phyloP scores from a whole-genome alignment of 2,113 vertebrate genomes.

The Falcunculus frontatus region DNA sequence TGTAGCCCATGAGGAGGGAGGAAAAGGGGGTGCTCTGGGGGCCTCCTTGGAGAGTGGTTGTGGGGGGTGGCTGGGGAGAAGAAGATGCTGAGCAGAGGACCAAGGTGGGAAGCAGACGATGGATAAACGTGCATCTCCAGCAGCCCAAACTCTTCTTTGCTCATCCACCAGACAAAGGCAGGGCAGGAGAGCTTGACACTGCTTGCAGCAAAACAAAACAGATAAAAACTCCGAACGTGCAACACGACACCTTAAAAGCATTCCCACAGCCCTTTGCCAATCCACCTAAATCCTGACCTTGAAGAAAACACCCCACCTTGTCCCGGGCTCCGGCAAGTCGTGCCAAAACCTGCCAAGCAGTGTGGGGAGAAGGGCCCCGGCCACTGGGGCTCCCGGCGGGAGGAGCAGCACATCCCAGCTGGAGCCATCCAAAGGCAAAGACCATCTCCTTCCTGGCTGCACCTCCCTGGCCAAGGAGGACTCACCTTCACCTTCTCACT shows the following conservation, averaged over 20 bases:
- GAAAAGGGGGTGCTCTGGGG: neutral
- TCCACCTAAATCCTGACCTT: conserved; percentile 21
- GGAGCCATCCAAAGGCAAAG: neutral
- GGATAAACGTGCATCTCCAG: accelerated
- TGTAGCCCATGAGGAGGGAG: neutral
- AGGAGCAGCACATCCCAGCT: neutral
- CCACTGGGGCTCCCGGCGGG: accelerated
- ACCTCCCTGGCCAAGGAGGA: neutral
- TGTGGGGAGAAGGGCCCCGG: neutral
- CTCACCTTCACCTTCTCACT: neutral
- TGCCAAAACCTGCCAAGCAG: neutral
- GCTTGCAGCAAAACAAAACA: neutral
- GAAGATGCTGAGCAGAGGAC: neutral
- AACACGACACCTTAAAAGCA: conserved; percentile 9
- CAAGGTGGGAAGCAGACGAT: accelerated
- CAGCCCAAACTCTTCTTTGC: neutral
- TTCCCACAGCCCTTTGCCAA: conserved; percentile 28
- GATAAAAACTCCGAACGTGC: neutral
- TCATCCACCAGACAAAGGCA: accelerated
- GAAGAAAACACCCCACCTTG: conserved; percentile 13
- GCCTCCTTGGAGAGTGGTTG: neutral
- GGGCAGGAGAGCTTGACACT: neutral
- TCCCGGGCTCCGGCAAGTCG: neutral
- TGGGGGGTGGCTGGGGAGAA: neutral
- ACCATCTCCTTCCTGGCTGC: neutral